A percentile compares a stretch with the other conserved stretches of the same genome.
Conservation (phyloP, 1,140 invertebrate species). For the Drosophila nebulosa region DNA sequence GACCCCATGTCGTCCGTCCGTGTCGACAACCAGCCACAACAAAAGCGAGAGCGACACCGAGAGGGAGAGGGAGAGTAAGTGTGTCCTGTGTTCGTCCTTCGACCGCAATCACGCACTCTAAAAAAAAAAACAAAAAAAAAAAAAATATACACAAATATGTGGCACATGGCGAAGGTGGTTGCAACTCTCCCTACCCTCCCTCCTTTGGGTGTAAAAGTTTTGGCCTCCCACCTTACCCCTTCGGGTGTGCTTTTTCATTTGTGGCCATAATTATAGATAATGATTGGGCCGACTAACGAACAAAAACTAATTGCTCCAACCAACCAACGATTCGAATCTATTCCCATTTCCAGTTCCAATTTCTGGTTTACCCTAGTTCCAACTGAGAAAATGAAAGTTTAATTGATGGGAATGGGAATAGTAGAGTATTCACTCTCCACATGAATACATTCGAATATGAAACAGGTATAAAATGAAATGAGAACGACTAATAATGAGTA, state of each 20-base stretch:
- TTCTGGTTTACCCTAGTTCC: too few relatives aligned
- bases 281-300: not conserved
- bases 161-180: not conserved
- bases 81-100: not conserved
- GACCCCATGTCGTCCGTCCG: not conserved
- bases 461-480: too few relatives aligned
- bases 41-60: constrained; percentile 10
- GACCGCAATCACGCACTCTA: not conserved
- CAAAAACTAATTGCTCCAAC: not conserved
- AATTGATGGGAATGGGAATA: not conserved
- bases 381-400: too few relatives aligned
- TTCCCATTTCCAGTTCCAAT: too few relatives aligned
- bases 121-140: not conserved
- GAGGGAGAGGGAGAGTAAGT: not conserved
- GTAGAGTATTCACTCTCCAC: too few relatives aligned
- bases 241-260: not conserved
- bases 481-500: too few relatives aligned
- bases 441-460: too few relatives aligned
- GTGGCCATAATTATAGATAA: not conserved
- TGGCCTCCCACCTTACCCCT: not conserved
- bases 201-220: not conserved
- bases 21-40: constrained; percentile 45
- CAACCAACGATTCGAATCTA: not conserved
- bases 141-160: not conserved
- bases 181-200: not conserved